phyloP scores from a whole-genome alignment of 2,797 vertebrate genomes.

The Oryzias dopingdopingensis region DNA sequence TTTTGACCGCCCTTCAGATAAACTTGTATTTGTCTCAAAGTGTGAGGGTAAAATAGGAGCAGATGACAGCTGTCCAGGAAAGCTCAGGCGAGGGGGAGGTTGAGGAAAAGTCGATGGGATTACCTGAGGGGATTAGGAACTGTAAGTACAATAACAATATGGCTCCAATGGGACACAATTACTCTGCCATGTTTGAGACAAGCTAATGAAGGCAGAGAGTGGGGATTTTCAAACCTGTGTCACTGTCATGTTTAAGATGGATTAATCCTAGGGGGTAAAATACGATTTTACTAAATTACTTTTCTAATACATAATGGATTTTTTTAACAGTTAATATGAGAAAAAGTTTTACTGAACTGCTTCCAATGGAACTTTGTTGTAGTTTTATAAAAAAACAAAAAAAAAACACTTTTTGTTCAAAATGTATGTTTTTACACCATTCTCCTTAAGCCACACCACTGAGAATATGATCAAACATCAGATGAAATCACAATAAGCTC shows the following conservation, averaged over 20 bases:
- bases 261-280: neutral
- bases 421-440: constrained; percentile 26
- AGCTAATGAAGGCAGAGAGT: constrained; percentile 56
- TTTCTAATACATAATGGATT: neutral
- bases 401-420: constrained; percentile 7
- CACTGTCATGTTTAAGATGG: constrained; percentile 30
- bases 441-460: constrained; percentile 54
- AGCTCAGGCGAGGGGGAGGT: constrained; percentile 48
- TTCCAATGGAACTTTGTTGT: too few relatives aligned
- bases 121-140: constrained; percentile 74
- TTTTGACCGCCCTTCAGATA: constrained; percentile 47
- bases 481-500: constrained; percentile 51
- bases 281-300: constrained; percentile 1
- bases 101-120: constrained; percentile 69
- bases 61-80: constrained; percentile 62
- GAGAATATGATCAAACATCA: constrained; percentile 56
- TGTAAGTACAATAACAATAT: constrained; percentile 74
- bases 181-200: constrained; percentile 60
- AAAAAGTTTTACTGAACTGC: too few relatives aligned
- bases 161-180: constrained; percentile 65
- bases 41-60: constrained; percentile 47
- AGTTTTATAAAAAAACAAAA: too few relatives aligned
- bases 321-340: neutral
- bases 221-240: constrained; percentile 35
- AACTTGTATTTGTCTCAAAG: constrained; percentile 47